Base-by-base conservation (phyloP, 1,140 invertebrate genomes). In the Oreohelix idahoensis region DNA sequence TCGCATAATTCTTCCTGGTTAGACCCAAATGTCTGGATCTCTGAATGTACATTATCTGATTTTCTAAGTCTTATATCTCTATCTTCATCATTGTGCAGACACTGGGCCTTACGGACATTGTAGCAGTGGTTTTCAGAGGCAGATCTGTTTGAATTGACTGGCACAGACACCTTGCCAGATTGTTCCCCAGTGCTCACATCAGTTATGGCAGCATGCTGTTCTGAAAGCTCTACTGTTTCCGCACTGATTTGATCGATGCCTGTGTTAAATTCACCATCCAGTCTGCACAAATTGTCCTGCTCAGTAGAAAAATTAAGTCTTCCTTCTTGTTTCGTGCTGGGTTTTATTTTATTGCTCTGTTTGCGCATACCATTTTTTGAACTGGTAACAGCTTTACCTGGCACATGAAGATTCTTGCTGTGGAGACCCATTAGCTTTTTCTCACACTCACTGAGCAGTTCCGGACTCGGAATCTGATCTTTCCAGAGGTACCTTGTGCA, bases 401-500 rank as follows among this genome's bases (percentile, higher is more conserved):
- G 8, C 29, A 35, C n/a, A 66, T 8, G n/a, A 17, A 10, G 8
- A 66, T 5, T 15, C 29, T 29, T 8, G 17, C 32, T 66, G 1
- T 32, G 63, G 29, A 66, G 1, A 29, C 17, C 17, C 17, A 15
- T 20, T 23, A 1, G n/a, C 32, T 66, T 29, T 11, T 66, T 66
- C n/a, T 66, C 63, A 32, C 17, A 4, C 15, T 20, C 53, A 58
- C 20, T 58, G 2, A 58, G 1, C 32, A 35, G 10, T 38, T 49
- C 45, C 0, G 84, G 63, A 38, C 70, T 39, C 15, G 38, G 53
- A 26, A 80, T 78, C 17, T 84, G 38, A 32, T 86, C 79, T 32
- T 83, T 75, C 83, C 86, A 84, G 15, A 83, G 76, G 39, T 83
- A 86, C 2, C 74, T 81, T 0, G 86, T 87, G 74, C 86, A 89